These are phyloP conservation scores for Hippolais icterina DNA, from an alignment of 2,113 vertebrate genomes.

Conservation along the genomic window DNA sequence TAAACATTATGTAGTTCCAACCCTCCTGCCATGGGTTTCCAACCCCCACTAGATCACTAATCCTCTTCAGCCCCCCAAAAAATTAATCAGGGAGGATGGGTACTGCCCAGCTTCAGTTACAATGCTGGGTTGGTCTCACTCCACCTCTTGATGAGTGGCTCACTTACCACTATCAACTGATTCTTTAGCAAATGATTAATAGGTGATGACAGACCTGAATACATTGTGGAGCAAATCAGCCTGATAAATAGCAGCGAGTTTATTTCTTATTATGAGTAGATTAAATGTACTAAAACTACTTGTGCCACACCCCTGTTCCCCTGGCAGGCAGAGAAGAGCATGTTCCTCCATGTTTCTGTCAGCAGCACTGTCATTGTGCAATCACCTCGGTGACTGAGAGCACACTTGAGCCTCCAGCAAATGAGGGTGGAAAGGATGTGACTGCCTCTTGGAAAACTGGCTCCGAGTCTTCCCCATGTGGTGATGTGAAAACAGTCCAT, in stretches of 20 bases:
- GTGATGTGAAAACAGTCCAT: background rate
- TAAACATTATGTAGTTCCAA: background rate
- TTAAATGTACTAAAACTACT: background rate
- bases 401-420: background rate
- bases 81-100: background rate
- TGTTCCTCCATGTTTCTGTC: background rate
- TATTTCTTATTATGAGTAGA: background rate
- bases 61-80: background rate
- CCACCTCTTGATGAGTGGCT: rapidly evolving
- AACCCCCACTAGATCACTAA: background rate
- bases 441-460: background rate
- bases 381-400: background rate
- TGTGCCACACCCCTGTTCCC: background rate
- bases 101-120: background rate
- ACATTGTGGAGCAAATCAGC: rapidly evolving
- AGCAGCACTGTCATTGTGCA: background rate
- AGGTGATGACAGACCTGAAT: background rate
- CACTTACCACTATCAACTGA: background rate
- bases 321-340: background rate
- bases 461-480: rapidly evolving
- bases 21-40: background rate
- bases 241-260: background rate
- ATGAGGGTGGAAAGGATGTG: background rate
- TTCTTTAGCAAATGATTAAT: background rate
- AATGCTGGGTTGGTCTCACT: background rate